These are phyloP conservation scores for Platyscapa corneri DNA, from an alignment of 1,140 invertebrate species.

Conservation along the genomic window DNA sequence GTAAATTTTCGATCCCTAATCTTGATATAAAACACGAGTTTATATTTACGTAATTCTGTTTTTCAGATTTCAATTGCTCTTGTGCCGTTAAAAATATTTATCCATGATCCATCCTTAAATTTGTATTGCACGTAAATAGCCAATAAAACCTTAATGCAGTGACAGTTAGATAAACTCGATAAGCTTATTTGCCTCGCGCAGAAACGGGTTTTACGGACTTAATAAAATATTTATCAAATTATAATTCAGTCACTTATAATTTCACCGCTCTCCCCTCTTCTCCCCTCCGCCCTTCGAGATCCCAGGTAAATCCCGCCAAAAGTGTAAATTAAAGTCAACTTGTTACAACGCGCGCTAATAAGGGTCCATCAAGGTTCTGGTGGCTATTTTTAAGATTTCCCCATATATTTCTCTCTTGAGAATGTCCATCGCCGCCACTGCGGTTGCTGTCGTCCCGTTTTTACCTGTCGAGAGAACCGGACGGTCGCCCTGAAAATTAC, in stretches of 20 bases:
- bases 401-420: no score
- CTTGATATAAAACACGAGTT: no score
- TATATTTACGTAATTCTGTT: background rate
- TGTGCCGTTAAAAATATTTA: background rate
- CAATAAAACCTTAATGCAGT: background rate
- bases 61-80: background rate
- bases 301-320: background rate
- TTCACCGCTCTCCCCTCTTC: background rate
- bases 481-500: background rate
- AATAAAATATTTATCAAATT: slow-evolving; percentile 18
- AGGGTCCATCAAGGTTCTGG: background rate
- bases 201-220: background rate
- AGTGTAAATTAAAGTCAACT: background rate
- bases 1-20: no score
- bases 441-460: no score
- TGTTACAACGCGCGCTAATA: background rate
- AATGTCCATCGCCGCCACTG: background rate
- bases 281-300: background rate
- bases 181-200: background rate
- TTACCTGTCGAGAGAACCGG: background rate
- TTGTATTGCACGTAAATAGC: background rate
- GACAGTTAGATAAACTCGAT: background rate
- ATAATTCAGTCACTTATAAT: background rate
- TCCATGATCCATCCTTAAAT: background rate
- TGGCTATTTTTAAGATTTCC: background rate